These are phyloP conservation scores for Allygus modestus DNA, from an alignment of 2,888 invertebrate genomes.

Conservation along the genomic window DNA sequence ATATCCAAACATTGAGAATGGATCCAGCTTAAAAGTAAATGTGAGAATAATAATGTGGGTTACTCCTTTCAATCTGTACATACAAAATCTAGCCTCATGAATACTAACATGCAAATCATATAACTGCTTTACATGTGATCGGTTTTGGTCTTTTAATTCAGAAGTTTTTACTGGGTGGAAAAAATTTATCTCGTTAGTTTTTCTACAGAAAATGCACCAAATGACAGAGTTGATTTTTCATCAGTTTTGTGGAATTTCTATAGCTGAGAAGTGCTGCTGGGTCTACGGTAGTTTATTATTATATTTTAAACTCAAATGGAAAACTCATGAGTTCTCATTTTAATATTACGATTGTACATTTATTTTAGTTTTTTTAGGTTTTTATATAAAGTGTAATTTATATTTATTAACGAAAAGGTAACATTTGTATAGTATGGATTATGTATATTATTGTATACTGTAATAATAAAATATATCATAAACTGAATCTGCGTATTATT, in stretches of 20 bases:
- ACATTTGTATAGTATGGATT: conserved; percentile 42
- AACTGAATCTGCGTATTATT: background rate
- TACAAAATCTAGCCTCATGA: too few species aligned
- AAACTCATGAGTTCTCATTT: background rate
- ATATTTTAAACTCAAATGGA: background rate
- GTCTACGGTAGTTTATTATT: conserved; percentile 20
- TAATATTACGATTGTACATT: conserved; percentile 27
- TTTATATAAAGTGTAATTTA: conserved; percentile 44
- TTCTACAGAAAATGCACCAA: too few species aligned
- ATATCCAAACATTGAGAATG: too few species aligned
- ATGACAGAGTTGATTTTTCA: too few species aligned
- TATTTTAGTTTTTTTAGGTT: conserved; percentile 32
- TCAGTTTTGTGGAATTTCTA: too few species aligned
- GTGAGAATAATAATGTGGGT: too few species aligned
- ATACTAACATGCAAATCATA: too few species aligned
- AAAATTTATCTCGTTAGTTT: too few species aligned
- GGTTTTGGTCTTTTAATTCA: too few species aligned
- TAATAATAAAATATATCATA: conserved; percentile 24
- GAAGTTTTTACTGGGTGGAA: background rate
- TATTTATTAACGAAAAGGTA: conserved; percentile 39
- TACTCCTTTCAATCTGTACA: too few species aligned
- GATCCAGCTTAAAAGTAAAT: too few species aligned
- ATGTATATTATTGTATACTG: conserved; percentile 52
- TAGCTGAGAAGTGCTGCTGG: background rate
- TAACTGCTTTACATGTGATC: too few species aligned